Percentiles rank a stretch among this genome's conserved stretches.
Conservation (phyloP, 2,113 vertebrate species). For the Butorides virescens region DNA sequence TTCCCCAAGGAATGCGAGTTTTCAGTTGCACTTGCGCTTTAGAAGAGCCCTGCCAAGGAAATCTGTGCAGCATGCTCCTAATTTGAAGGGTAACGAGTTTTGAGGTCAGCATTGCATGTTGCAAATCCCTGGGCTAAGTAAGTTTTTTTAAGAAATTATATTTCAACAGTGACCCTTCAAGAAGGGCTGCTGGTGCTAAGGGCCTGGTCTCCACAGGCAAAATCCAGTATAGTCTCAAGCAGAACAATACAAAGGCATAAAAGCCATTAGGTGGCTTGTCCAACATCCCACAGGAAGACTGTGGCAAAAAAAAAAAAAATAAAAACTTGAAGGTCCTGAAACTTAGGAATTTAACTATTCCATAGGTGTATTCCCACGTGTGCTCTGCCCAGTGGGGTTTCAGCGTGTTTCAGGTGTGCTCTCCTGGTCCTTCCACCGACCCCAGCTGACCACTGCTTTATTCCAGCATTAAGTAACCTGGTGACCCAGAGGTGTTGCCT, state of each 20-base stretch:
- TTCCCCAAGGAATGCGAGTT: neutral
- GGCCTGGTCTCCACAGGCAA: neutral
- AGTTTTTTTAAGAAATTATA: neutral
- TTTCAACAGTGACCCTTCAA: neutral
- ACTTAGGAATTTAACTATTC: neutral
- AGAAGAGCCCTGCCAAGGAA: neutral
- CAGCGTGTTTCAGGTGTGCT: neutral
- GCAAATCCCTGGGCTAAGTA: neutral
- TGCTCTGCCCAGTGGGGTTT: neutral
- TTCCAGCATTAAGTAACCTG: neutral
- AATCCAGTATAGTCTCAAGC: neutral
- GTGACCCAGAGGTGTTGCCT: neutral
- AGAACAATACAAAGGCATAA: constrained; percentile 32
- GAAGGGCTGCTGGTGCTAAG: neutral
- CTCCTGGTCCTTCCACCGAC: neutral
- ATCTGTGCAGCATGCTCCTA: neutral
- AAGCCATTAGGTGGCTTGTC: neutral
- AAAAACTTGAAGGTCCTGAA: neutral
- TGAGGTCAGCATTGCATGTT: neutral
- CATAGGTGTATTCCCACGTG: neutral
- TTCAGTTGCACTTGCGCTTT: neutral
- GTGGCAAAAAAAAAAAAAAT: constrained; percentile 44
- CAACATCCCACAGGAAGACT: constrained; percentile 45
- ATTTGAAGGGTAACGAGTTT: neutral
- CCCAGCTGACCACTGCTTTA: accelerated